Base-by-base conservation (phyloP, 2,797 vertebrate genomes). In the Liparis tanakae region DNA sequence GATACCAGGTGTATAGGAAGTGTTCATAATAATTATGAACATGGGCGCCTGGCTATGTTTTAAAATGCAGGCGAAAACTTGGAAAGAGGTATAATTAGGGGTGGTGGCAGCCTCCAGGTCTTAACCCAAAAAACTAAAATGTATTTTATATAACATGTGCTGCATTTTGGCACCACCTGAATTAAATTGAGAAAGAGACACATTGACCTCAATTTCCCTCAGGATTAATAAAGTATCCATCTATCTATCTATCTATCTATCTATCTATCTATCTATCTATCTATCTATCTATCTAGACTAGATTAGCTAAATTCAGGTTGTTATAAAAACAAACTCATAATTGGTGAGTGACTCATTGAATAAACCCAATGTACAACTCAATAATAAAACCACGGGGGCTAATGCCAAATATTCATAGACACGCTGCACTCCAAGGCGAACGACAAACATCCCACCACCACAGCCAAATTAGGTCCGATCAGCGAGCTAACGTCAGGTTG, bases 11-110 rank as follows among this genome's bases (percentile, higher is more conserved):
- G 18, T 8, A 36, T 4, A 36, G 14, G 1, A 67, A 10, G 9
- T 34, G 39, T 48, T 64, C 2, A 17, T 63, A 62, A 76, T 81
- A 20, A 25, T 36, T 54, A 17, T 65, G 12, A 37, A 61, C 7
- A 13, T 10, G n/a, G 48, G n/a, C 2, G 48, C n/a, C 18, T 20
- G n/a, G 48, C 22, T 20, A 10, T 17, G 53, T 55, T 55, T 30
- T 33, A 9, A 54, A 25, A 25, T 54, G 12, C 10, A 14, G 13
- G 51, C 30, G 51, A 4, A 54, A 54, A 54, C 22, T 54, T 30
- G 51, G 7, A 54, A 54, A 30, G 25, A 15, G 25, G 13, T 20
- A 30, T 54, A 55, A 17, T 8, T 30, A 25, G 15, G 4, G 43
- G 6, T 6, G 20, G 8, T n/a, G 20, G 17, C 46, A n/a, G 18